Evolutionary conservation across 2,113 vertebrate species (phyloP), one percentile per base, ranked within the genome.

Genomic region (Bufo gargarizans): DNA sequence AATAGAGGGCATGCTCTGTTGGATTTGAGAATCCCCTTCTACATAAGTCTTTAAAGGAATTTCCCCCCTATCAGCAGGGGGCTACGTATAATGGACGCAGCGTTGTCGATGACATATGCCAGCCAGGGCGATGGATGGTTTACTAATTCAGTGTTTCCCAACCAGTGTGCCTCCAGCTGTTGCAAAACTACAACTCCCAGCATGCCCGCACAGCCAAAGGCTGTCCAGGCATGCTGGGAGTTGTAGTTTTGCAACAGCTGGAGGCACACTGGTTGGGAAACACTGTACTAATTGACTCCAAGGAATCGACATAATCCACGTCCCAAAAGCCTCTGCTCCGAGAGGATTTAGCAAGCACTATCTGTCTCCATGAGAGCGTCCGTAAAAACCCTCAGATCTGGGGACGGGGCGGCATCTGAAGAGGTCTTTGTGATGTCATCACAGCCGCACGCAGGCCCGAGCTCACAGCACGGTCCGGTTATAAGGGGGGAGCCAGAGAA

Each of bases 281-380:
- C n/a, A n/a, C n/a, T n/a, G n/a, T 43, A 76, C 53, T 76, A 55
- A 85, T 67, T 67, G 63, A 67, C 63, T 67, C 69, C n/a, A 43
- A 58, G 49, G 83, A 55, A 5, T 55, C 33, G 12, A 33, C 9
- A 58, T 85, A 85, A 84, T 76, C 69, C 84, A 19, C 84, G 61
- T 59, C 50, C 50, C 65, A 45, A 59, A n/a, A 76, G 16, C 77
- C 43, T 20, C 6, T 14, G 84, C 71, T 76, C 84, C 76, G 59
- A 17, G 55, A 17, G 55, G 69, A 85, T 59, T 76, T 59, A 76
- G 22, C 33, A 72, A 20, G 55, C 43, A 50, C 72, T 20, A 55
- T 47, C 33, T 84, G 20, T 45, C 63, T 53, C 61, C 59, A 20
- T 12, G 43, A 19, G 63, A 33, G 13, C 55, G 67, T 49, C 20